These are phyloP conservation scores for Turritopsis dohrnii DNA, from an alignment of 30 jellyfish, hydroid and myxozoan species.

Conservation along the genomic window DNA sequence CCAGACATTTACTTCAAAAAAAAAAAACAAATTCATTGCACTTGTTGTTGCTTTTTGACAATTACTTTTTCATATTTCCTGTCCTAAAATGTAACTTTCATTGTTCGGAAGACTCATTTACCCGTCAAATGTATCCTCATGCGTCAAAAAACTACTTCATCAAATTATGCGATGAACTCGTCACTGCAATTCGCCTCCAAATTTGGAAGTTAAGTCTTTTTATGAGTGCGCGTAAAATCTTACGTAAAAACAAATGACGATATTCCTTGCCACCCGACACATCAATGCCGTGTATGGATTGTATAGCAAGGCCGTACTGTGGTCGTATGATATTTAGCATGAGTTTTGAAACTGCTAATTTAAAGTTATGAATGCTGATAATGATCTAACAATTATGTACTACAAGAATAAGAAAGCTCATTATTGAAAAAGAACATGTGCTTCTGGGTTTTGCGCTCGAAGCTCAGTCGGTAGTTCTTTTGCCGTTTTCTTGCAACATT, in stretches of 20 bases:
- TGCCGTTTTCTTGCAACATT: not conserved
- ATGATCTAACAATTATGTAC: too few species aligned
- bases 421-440: too few species aligned
- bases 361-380: too few species aligned
- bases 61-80: not conserved
- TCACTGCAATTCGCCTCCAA: not conserved
- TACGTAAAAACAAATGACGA: not conserved
- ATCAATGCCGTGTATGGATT: too few species aligned
- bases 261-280: too few species aligned
- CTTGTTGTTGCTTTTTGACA: not conserved
- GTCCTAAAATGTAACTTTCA: not conserved
- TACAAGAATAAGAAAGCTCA: too few species aligned
- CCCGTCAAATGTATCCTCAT: not conserved
- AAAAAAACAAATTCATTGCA: not conserved
- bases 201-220: not conserved
- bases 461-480: not conserved
- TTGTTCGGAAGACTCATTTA: not conserved
- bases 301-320: too few species aligned
- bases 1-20: not conserved
- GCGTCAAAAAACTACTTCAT: not conserved
- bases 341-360: too few species aligned
- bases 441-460: not conserved
- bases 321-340: too few species aligned
- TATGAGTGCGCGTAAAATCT: not conserved
- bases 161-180: not conserved